Base-by-base conservation (phyloP, 2,888 invertebrate species). In the Chromoteleia sp. region DNA sequence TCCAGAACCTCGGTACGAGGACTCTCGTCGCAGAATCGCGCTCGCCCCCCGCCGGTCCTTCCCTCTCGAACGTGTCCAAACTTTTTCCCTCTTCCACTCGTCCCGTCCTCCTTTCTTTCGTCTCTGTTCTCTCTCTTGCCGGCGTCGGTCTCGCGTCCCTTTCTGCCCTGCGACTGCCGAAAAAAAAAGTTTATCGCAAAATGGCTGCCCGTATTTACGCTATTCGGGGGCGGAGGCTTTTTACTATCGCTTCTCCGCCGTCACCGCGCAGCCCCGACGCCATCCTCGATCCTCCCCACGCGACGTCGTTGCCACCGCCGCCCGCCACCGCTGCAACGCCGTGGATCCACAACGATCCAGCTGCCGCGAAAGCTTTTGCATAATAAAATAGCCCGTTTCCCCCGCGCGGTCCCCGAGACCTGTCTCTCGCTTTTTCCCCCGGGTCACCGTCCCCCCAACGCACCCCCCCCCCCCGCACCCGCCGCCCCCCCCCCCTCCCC, bases 191-290 rank as follows among this genome's bases (percentile, higher is more conserved):
- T 88, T 87, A 89, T 89, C 88, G 88, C 89, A 89, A 89, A 90
- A 91, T 91, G 91, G 91, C 90, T 90, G 91, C 91, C 90, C 87
- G 91, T 91, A 91, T 91, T 91, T 91, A 91, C 90, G 91, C 87
- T 88, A 89, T 89, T 89, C 89, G 87, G 88, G 90, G 89, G 87
- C 87, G 87, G 85, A 86, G 85, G 85, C 86, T 87, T 87, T 87
- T 87, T 82, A 84, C 82, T 83, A 74, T 83, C 86, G 83, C 81
- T 80, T 52, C 80, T 58, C 68, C 68, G 59, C 74, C 63, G 79
- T 76, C 68, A 43, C 81, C 82, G 61, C 73, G 80, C 84, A 71
- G 52, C 81, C 63, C 61, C 81, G 67, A 59, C 78, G 76, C 52
- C 48, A 41, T 63, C 82, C 76, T 43, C 73, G 59, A 29, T 65